Conservation (phyloP, 2,797 vertebrate species). For the Danio kyathit region DNA sequence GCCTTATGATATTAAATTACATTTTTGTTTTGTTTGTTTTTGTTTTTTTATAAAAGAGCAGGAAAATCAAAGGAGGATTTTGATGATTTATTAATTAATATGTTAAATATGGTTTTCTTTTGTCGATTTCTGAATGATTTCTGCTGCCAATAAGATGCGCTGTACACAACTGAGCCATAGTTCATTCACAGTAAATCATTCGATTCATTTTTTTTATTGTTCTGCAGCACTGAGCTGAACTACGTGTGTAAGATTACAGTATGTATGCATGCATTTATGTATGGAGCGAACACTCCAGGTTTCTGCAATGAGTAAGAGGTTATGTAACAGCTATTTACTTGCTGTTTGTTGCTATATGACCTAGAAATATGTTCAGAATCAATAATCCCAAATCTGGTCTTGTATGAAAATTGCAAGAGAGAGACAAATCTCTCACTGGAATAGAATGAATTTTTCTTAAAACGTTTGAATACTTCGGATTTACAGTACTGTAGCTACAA, state of each 20-base stretch:
- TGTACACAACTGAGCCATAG: not conserved
- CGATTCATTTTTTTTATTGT: not conserved
- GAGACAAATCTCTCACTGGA: constrained; percentile 8
- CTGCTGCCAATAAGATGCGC: not conserved
- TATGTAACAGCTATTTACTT: constrained; percentile 51
- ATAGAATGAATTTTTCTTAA: constrained; percentile 4
- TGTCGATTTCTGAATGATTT: not conserved
- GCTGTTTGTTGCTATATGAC: constrained; percentile 49
- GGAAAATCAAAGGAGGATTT: not conserved
- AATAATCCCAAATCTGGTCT: constrained; percentile 20
- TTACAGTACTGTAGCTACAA: constrained; percentile 16
- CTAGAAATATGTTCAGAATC: too few species aligned
- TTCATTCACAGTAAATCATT: not conserved
- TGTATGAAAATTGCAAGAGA: constrained; percentile 11
- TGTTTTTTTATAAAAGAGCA: not conserved
- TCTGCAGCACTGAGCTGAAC: constrained; percentile 21
- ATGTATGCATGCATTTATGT: constrained; percentile 47
- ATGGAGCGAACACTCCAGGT: constrained; percentile 42
- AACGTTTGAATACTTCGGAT: constrained; percentile 18
- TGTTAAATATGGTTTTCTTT: not conserved
- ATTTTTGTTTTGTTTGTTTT: too few species aligned
- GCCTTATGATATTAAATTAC: too few species aligned
- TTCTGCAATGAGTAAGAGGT: constrained; percentile 33
- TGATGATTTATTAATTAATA: not conserved
- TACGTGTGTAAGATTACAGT: constrained; percentile 20